Conservation (phyloP, 2,888 invertebrate species). For the Eudemis profundana region DNA sequence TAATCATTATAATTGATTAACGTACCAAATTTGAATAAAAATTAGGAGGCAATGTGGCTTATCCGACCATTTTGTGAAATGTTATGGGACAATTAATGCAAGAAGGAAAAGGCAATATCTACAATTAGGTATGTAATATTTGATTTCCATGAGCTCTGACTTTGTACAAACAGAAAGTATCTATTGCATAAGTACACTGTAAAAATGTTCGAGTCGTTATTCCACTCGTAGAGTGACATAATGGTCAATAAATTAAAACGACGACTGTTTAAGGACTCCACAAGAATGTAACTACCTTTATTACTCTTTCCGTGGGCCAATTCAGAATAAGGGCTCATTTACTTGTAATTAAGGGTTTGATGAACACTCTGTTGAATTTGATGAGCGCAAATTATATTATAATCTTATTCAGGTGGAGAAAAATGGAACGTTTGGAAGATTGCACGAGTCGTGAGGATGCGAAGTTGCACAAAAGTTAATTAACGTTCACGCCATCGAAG, state of each 20-base stretch:
- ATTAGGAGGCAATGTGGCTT: too few relatives aligned
- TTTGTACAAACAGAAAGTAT: too few relatives aligned
- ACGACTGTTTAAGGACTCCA: conserved; percentile 18
- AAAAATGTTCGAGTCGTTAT: background rate
- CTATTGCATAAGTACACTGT: background rate
- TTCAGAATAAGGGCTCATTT: conserved; percentile 32
- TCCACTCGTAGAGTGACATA: background rate
- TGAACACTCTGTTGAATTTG: conserved; percentile 35
- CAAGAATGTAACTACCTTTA: conserved; percentile 37
- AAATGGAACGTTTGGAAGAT: conserved; percentile 18
- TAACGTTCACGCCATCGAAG: background rate
- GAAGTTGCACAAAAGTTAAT: background rate
- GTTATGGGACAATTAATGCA: too few relatives aligned
- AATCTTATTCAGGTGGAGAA: conserved; percentile 24
- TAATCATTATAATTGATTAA: too few relatives aligned
- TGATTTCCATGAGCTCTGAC: too few relatives aligned
- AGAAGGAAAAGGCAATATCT: too few relatives aligned
- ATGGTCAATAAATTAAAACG: conserved; percentile 28
- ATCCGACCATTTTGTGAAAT: too few relatives aligned
- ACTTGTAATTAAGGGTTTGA: conserved; percentile 32
- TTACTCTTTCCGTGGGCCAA: conserved; percentile 25
- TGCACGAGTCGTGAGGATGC: too few relatives aligned
- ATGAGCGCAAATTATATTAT: conserved; percentile 30
- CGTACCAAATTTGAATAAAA: too few relatives aligned
- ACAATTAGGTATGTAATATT: too few relatives aligned